Evolutionary conservation across 2,888 invertebrate species (phyloP).

Genomic region (Strigamia crassipes): DNA sequence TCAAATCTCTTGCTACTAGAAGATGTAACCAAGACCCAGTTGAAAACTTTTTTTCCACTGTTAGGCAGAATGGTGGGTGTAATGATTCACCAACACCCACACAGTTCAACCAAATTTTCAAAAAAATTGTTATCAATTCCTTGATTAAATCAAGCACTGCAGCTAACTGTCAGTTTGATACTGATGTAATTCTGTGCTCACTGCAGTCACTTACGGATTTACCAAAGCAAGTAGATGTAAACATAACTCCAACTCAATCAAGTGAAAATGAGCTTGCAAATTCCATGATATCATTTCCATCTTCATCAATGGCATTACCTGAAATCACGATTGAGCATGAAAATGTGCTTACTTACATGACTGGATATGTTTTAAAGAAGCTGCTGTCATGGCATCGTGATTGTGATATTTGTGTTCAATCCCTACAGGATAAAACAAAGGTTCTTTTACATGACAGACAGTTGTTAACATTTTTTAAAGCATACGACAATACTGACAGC

Average conservation of each 20-base stretch:
- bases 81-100: not conserved
- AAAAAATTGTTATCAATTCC: not conserved
- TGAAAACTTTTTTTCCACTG: not conserved
- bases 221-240: too few relatives aligned
- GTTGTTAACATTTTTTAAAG: not conserved
- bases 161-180: not conserved
- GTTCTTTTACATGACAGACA: not conserved
- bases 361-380: not conserved
- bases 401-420: not conserved
- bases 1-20: not conserved
- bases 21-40: not conserved
- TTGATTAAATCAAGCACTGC: not conserved
- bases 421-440: not conserved
- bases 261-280: too few relatives aligned
- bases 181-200: not conserved
- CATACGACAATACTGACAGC: not conserved
- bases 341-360: not conserved
- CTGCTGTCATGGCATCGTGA: not conserved
- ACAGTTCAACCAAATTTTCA: not conserved
- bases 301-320: not conserved
- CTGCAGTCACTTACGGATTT: not conserved
- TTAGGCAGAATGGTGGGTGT: not conserved
- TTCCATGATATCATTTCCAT: not conserved
- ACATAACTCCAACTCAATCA: too few relatives aligned
- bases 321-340: not conserved